Evolutionary conservation across 2,113 vertebrate species (phyloP).

Genomic region (Poecile atricapillus): DNA sequence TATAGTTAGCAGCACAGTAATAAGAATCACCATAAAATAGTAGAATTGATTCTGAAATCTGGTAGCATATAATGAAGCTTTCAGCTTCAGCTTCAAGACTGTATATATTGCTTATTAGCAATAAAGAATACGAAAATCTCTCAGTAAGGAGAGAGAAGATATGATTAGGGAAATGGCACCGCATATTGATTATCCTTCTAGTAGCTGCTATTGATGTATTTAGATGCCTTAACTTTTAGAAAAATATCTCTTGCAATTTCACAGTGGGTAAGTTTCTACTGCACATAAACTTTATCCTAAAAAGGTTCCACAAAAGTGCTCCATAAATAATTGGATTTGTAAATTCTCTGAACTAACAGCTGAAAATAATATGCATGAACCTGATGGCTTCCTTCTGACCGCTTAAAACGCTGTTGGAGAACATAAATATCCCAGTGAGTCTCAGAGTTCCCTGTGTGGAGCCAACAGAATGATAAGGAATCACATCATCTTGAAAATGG

Average conservation of each 20-base stretch:
- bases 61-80: neutral
- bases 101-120: neutral
- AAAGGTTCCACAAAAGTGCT: neutral
- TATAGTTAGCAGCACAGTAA: neutral
- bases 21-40: neutral
- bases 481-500: neutral
- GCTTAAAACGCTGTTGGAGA: neutral
- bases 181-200: neutral
- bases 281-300: neutral
- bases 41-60: neutral
- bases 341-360: neutral
- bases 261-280: neutral
- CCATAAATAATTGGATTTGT: neutral
- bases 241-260: neutral
- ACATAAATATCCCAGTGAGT: neutral
- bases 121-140: neutral
- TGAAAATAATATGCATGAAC: neutral
- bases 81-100: neutral
- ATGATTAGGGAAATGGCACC: neutral
- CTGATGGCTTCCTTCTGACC: neutral
- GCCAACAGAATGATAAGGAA: neutral
- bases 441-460: neutral
- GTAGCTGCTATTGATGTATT: neutral
- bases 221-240: neutral
- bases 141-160: neutral